Base-by-base conservation (phyloP, 2,797 vertebrate genomes). In the Champsocephalus gunnari region DNA sequence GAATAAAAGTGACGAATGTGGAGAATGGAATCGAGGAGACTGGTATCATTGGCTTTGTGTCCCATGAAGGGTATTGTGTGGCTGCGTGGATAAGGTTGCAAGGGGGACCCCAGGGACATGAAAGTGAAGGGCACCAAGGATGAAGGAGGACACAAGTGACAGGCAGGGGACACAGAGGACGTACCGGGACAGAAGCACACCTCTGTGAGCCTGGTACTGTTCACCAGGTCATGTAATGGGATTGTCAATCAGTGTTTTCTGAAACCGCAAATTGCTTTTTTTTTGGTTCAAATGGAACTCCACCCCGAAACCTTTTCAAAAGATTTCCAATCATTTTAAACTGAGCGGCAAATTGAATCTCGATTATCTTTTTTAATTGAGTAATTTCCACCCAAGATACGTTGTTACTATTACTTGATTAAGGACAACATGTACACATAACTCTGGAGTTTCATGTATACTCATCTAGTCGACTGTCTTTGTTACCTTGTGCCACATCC, bases 1-100 rank as follows among this genome's bases (percentile, higher is more conserved):
- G 83, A 92, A 91, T 94, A 93, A 93, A 94, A 90, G 92, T 94
- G 92, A 94, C 89, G 90, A 92, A 94, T 93, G 91, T 80, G 78
- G 82, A 89, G 89, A 90, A 89, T 86, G 74, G 85, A 88, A 81
- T 66, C 73, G 82, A 87, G 72, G 73, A 89, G 79, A 56, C 73
- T 19, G 58, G 59, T 90, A 89, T 91, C 89, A 81, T 66, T 81
- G 88, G 91, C 92, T 91, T 92, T 91, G 88, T 93, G 90, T 92
- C 84, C 84, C 77, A 67, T 90, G 92, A 93, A 93, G 89, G 88
- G 88, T 89, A 92, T 91, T 93, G 91, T 94, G 48, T 57, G 74
- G 75, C 80, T 88, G 80, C 88, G 56, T 81, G 89, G 79, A 82
- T 90, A 91, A 90, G 89, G 87, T 87, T 93, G 64, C 87, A 78